Evolutionary conservation across 2,113 vertebrate species (phyloP), one percentile per base, ranked within the genome.

Genomic region (Mastomys natalensis): DNA sequence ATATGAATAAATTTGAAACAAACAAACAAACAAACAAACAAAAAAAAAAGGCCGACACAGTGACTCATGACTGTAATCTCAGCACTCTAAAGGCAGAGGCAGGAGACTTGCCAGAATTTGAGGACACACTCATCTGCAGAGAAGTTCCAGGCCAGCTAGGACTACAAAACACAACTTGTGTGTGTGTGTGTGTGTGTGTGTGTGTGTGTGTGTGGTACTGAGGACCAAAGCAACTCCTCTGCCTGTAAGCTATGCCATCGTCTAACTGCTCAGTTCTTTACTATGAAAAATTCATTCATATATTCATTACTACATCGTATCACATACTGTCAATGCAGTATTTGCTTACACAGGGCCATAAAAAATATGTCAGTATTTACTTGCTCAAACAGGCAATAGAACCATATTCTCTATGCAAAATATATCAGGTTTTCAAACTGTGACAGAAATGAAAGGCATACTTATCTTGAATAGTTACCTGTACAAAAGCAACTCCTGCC

Each of bases 401-500:
- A 68, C 29, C 10, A 88, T 66, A 58, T 16, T 86, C 31, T 92
- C 72, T 66, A 92, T 9, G 24, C 40, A 31, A 64, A 85, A 10
- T 62, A 62, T 5, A 4, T 43, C 81, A 60, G 40, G 15, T 62
- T 84, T 85, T 85, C 24, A 64, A 89, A 89, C 43, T 64, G 11
- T 72, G 51, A 76, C 60, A 55, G 94, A 95, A 82, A 87, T 40
- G 51, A 84, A 95, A 89, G 34, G 51, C 55, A 89, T 90, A 92
- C 76, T 96, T 94, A 96, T 97, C 77, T 93, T 80, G 48, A 95
- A 96, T 96, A 98, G 88, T 98, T 98, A 99, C 99, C 99, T 99
- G 99, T 85, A 99, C 99, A 9, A 99, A 98, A 89, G 99, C 99
- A 97, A 99, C 99, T 91, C 99, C 99, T 9, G 99, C 98, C 99